These are phyloP conservation scores for Hybos culiciformis DNA, from an alignment of 2,888 invertebrate genomes.

Conservation along the genomic window DNA sequence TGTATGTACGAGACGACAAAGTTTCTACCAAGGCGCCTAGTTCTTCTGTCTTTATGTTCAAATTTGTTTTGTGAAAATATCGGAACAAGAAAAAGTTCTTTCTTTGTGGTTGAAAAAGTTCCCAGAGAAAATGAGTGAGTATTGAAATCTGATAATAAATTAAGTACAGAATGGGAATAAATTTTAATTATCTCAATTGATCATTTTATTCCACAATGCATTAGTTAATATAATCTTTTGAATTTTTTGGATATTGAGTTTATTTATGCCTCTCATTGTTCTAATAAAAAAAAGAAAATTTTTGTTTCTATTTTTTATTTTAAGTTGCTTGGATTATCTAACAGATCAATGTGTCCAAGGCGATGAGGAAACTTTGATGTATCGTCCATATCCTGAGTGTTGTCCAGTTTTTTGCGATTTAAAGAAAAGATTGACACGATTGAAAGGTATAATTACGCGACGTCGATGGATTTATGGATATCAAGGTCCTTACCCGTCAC, in stretches of 20 bases:
- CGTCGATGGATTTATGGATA: neutral
- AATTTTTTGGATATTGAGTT: neutral
- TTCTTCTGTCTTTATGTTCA: conserved; percentile 29
- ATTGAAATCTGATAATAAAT: neutral
- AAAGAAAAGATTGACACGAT: conserved; percentile 30
- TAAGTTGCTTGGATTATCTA: conserved; percentile 30
- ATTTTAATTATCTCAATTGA: too few relatives aligned
- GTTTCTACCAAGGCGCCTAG: conserved; percentile 29
- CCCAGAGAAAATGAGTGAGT: conserved; percentile 33
- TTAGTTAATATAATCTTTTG: too few relatives aligned
- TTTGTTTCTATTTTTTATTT: neutral
- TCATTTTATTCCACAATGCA: too few relatives aligned
- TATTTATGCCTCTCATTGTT: too few relatives aligned
- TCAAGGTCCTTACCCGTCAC: too few relatives aligned
- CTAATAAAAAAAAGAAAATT: too few relatives aligned
- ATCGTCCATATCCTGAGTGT: conserved; percentile 32
- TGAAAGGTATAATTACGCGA: conserved; percentile 16
- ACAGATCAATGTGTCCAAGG: conserved; percentile 32
- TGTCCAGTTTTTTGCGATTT: conserved; percentile 32
- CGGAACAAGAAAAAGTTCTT: conserved; percentile 29
- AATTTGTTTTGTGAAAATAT: conserved; percentile 34
- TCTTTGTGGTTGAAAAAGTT: conserved; percentile 34
- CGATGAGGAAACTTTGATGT: conserved; percentile 32
- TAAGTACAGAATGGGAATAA: too few relatives aligned
- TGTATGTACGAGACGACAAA: conserved; percentile 34